These are phyloP conservation scores for Macropodus opercularis DNA, from an alignment of 2,797 vertebrate species.

Conservation along the genomic window DNA sequence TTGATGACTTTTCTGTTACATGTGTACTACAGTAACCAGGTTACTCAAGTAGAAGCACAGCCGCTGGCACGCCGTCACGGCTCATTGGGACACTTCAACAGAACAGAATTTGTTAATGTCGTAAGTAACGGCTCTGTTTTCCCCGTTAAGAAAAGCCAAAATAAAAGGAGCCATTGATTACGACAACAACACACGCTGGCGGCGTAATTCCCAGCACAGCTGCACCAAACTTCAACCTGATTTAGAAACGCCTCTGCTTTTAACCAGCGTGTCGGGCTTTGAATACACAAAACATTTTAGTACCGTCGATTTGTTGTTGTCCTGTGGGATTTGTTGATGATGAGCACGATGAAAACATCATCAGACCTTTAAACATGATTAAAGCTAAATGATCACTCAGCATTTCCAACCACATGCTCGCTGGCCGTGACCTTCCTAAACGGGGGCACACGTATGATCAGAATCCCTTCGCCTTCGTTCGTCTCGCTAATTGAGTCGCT, in stretches of 20 bases:
- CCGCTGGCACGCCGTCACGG: no score
- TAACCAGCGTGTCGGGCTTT: not conserved
- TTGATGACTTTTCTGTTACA: not conserved
- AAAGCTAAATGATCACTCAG: conserved; percentile 31
- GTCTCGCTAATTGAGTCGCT: conserved; percentile 56
- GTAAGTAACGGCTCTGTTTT: not conserved
- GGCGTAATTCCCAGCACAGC: not conserved
- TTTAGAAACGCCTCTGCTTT: no score
- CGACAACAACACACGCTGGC: not conserved
- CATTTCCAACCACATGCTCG: conserved; percentile 36
- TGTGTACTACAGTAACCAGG: no score
- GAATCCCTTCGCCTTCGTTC: no score
- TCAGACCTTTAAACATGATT: conserved; percentile 27
- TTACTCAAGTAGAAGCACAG: no score
- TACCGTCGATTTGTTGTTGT: not conserved
- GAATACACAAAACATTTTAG: not conserved
- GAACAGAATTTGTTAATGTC: not conserved
- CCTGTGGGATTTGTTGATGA: conserved; percentile 17
- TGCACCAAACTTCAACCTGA: not conserved
- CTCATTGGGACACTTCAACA: not conserved
- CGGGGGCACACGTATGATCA: conserved; percentile 26
- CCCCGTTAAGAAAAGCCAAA: not conserved
- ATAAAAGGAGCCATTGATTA: not conserved
- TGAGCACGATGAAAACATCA: not conserved
- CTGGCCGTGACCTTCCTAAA: conserved; percentile 52